These are phyloP conservation scores for Aradophagus sp. DNA, from an alignment of 1,140 invertebrate genomes.

Conservation along the genomic window DNA sequence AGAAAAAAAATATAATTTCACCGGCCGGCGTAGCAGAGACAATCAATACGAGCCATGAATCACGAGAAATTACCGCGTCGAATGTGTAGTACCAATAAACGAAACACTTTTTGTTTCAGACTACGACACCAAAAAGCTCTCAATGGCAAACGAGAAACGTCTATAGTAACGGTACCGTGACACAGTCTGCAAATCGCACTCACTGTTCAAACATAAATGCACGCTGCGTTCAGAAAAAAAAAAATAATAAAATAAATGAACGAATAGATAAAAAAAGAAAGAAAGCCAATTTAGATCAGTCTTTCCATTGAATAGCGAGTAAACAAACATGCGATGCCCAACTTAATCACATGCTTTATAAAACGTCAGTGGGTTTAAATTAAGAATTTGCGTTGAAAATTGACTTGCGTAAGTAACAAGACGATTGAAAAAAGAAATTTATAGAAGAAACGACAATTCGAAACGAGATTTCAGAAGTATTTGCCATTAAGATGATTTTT, in stretches of 20 bases:
- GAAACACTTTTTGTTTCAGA: conserved; percentile 57
- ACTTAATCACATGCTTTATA: conserved; percentile 37
- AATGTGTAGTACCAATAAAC: conserved; percentile 56
- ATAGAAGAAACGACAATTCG: too few species aligned
- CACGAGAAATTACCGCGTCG: conserved; percentile 57
- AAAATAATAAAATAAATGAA: conserved; percentile 2
- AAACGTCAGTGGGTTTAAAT: conserved; percentile 36
- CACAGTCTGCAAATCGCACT: conserved; percentile 32
- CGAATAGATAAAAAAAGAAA: conserved; percentile 36
- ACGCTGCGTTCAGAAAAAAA: conserved; percentile 24
- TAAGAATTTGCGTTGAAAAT: conserved; percentile 33
- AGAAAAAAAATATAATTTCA: conserved; percentile 25
- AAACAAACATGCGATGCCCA: conserved; percentile 13
- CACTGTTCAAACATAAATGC: conserved; percentile 34
- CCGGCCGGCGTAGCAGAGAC: conserved; percentile 38
- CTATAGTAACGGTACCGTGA: conserved; percentile 41
- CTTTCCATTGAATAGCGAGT: conserved; percentile 29
- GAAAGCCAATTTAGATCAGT: conserved; percentile 51
- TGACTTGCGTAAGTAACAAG: too few species aligned
- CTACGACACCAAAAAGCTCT: conserved; percentile 58
- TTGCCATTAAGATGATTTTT: too few species aligned
- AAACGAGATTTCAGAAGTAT: too few species aligned
- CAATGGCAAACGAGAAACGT: conserved; percentile 55
- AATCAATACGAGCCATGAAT: conserved; percentile 51
- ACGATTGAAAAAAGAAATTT: too few species aligned